phyloP scores from a whole-genome alignment of 2,797 vertebrate genomes.

The Onychomys torridus region DNA sequence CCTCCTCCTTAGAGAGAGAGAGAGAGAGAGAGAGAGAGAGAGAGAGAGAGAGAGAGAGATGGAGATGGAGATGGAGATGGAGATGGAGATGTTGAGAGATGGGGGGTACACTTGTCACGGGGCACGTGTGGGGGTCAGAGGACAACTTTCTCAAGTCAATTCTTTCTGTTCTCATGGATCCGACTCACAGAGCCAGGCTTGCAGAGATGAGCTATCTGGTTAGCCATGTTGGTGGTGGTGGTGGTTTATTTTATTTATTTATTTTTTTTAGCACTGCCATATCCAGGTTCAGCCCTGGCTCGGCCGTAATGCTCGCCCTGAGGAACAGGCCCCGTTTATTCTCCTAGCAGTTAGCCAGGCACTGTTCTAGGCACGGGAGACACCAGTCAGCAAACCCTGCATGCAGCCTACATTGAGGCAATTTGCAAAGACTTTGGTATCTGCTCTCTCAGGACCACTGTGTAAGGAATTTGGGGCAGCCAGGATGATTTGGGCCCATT shows the following conservation, averaged over 20 bases:
- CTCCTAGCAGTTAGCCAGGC: background rate
- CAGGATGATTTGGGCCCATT: background rate
- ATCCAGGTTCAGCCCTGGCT: background rate
- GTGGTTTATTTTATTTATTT: too few relatives aligned
- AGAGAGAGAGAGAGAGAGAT: too few relatives aligned
- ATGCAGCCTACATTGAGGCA: fast-evolving
- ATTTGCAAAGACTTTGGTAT: background rate
- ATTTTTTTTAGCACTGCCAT: background rate
- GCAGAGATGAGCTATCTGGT: background rate
- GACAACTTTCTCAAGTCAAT: background rate
- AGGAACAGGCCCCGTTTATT: background rate
- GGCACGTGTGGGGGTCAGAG: background rate
- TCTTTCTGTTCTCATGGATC: background rate
- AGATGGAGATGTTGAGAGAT: too few relatives aligned
- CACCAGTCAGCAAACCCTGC: fast-evolving
- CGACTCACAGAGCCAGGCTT: background rate
- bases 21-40: too few relatives aligned
- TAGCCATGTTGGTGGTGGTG: background rate
- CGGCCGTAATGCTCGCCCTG: background rate
- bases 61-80: too few relatives aligned
- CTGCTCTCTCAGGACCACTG: background rate
- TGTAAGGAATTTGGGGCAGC: background rate
- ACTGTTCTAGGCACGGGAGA: background rate
- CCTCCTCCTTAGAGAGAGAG: too few relatives aligned
- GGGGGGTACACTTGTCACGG: fast-evolving